Base-by-base conservation (phyloP, 2,113 vertebrate species). In the Podarcis raffonei region DNA sequence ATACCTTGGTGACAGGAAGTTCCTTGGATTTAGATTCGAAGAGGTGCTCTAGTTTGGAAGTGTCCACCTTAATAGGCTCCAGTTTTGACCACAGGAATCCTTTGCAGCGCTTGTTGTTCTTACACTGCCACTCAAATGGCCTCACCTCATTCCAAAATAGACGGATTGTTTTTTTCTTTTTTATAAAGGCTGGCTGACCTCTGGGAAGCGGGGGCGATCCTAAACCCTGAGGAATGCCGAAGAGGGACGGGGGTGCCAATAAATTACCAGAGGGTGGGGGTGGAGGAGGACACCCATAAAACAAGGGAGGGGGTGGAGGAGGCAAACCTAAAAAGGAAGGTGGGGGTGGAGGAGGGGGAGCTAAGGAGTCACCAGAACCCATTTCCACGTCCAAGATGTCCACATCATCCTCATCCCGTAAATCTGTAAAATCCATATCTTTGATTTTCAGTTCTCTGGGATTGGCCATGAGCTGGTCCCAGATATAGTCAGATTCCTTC, bases 1-100 rank as follows among this genome's bases (percentile, higher is more conserved):
- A 84, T 98, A 99, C 99, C 98, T 99, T 99, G 23, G 98, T 98
- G 94, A 98, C 98, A 88, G 98, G 98, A 93, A 99, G 96, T 96
- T 99, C 99, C 96, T 99, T 99, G 93, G 99, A 99, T 90, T 99
- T 99, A 57, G 98, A 98, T 95, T 99, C 99, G 96, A 99, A 99
- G 93, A 99, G 98, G 96, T 99, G 98, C 95, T 99, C 99, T 96
- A 99, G 96, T 94, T 98, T 99, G 96, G 98, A 98, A 35, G 98
- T 98, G 96, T 99, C 99, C 96, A 99, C 95, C 92, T 98, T 99
- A 91, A 99, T 97, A 25, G 98, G 98, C 93, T 99, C 98, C 97
- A 99, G 97, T 97, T 98, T 98, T 83, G 98, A 98, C 99, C 99
- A 99, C 90, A 99, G 97, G 91, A 98, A 99, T 94, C 99, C 98